Conservation (phyloP, 53 echinoderm and acorn worm species). For the Actinopyga echinites region DNA sequence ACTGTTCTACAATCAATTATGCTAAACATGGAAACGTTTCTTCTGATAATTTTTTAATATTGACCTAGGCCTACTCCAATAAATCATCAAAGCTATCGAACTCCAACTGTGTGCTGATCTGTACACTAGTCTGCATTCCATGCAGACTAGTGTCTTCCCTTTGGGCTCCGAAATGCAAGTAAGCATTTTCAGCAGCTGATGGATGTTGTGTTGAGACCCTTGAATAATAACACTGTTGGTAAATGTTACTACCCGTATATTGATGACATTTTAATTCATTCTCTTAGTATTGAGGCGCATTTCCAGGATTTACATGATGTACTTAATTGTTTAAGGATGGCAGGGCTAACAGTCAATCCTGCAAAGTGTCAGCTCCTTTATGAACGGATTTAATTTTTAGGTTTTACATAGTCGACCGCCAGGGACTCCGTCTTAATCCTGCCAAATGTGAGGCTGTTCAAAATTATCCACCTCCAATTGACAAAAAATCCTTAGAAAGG, state of each 20-base stretch:
- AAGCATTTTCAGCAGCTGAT: neutral
- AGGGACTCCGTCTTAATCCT: neutral
- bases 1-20: no score
- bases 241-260: neutral
- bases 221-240: neutral
- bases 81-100: no score
- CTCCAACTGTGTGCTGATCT: no score
- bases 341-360: slow-evolving; percentile 1
- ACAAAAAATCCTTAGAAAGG: neutral
- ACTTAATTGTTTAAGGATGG: neutral
- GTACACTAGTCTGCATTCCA: no score
- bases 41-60: no score
- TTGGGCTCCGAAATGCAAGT: neutral
- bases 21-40: no score
- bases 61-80: no score
- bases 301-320: neutral
- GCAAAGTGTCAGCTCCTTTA: neutral
- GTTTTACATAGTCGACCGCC: neutral
- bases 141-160: no score
- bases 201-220: neutral
- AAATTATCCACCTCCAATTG: neutral
- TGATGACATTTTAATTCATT: neutral
- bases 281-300: neutral
- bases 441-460: slow-evolving; percentile 6
- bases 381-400: neutral